Base-by-base conservation (phyloP, 1,140 invertebrate species). In the Zaprionus gabonicus region DNA sequence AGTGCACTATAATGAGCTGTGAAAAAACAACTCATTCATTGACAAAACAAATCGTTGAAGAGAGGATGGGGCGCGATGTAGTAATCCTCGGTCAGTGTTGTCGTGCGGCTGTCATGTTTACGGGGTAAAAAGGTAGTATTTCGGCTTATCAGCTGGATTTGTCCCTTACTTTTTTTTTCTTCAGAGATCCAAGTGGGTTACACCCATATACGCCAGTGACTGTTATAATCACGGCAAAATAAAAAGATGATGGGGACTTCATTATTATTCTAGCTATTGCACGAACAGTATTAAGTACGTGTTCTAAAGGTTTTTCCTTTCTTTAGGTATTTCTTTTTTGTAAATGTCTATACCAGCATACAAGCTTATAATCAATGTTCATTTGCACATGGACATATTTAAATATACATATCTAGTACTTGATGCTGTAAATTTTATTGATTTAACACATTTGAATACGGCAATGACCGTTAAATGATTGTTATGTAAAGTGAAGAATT, bases 41-140 rank as follows among this genome's bases (percentile, higher is more conserved):
- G 84, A 80, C 65, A 57, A 59, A 78, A 65, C 60, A 58, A 78
- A 53, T 69, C 34, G 41, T 44, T 38, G 46, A 51, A 41, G 36
- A 49, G 31, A 17, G 68, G 68, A 49, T 56, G 66, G 27, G 59
- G 49, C 67, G 66, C 63, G 62, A 75, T 87, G 70, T 87, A 87
- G 84, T 88, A 88, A 88, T 73, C 58, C 20, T 13, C 20, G 17
- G 46, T 20, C 77, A 81, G 83, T 87, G 84, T 83, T 87, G 77
- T 63, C 57, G 84, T 74, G 77, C 73, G 51, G 36, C 68, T 36
- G 15, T 15, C 44, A 55, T 71, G 28, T 71, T 76, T 71, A 76
- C 27, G 36, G 36, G 41, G 5, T 12, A 17, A 71, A 49, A 68
- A 68, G 27, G 73, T 64, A 71, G 41, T 25, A 64, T 20, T 41